A percentile compares a stretch with the other conserved stretches of the same genome.
Conservation (phyloP, 2,797 vertebrate genomes). For the Leontocebus nigricollis region DNA sequence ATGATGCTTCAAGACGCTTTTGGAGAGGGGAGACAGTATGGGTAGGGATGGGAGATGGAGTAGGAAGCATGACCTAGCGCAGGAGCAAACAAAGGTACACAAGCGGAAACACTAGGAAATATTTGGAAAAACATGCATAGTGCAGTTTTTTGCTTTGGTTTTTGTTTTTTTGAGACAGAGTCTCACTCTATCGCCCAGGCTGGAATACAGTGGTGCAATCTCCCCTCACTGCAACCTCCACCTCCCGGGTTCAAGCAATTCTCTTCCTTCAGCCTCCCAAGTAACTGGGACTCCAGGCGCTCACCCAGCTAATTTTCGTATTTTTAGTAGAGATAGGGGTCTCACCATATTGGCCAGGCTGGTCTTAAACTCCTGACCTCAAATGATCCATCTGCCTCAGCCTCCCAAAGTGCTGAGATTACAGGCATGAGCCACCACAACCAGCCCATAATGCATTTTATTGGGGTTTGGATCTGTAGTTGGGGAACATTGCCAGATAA, state of each 20-base stretch:
- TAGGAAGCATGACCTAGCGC: neutral
- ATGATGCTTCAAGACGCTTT: neutral
- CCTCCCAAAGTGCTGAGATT: neutral
- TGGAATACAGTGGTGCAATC: neutral
- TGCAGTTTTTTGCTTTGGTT: neutral
- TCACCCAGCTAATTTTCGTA: neutral
- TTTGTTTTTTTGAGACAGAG: neutral
- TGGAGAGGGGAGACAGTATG: neutral
- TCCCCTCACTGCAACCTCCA: neutral
- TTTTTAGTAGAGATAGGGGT: neutral
- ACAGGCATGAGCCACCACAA: neutral
- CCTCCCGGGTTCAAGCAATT: neutral
- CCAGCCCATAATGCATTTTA: neutral
- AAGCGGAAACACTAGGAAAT: neutral
- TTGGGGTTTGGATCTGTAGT: neutral
- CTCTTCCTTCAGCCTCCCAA: neutral
- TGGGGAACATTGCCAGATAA: neutral
- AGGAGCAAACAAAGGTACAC: neutral
- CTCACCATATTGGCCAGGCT: neutral
- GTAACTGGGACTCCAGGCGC: neutral
- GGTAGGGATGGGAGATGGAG: too few relatives aligned
- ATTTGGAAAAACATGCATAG: neutral
- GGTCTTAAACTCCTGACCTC: neutral
- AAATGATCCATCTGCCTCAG: neutral
- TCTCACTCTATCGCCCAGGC: neutral